Conservation (phyloP, 2,888 invertebrate genomes). For the Neuroscelio doddi region DNA sequence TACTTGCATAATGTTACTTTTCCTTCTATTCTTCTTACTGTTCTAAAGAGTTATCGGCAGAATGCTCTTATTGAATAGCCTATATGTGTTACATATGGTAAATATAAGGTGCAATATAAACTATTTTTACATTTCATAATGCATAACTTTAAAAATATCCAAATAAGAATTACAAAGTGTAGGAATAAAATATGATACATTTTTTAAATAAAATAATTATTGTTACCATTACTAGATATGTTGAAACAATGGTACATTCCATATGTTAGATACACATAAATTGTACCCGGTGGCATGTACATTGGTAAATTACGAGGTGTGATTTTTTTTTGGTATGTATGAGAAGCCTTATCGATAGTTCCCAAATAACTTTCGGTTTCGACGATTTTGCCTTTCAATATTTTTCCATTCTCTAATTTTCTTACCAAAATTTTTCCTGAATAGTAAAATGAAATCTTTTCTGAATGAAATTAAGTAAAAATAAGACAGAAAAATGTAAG, state of each 20-base stretch:
- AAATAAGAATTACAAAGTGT: not conserved
- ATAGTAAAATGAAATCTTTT: too few species aligned
- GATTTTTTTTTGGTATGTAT: conserved; percentile 75
- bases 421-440: conserved; percentile 77
- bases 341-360: conserved; percentile 79
- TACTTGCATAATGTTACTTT: too few species aligned
- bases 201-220: not conserved
- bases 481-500: too few species aligned
- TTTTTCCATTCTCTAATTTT: conserved; percentile 72
- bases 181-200: not conserved
- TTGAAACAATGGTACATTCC: conserved; percentile 85
- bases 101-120: not conserved
- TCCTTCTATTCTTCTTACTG: too few species aligned
- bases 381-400: conserved; percentile 79
- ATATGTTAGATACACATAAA: conserved; percentile 82
- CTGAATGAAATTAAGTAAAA: too few species aligned
- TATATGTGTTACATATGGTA: too few species aligned
- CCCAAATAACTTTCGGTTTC: conserved; percentile 85
- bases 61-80: too few species aligned
- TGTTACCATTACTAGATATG: conserved; percentile 77
- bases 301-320: conserved; percentile 80
- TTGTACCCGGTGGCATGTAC: conserved; percentile 82
- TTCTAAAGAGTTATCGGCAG: too few species aligned
- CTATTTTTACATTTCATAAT: not conserved
- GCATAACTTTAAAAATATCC: too few species aligned